phyloP scores from a whole-genome alignment of 2,113 vertebrate genomes.

The Phocoena sinus region DNA sequence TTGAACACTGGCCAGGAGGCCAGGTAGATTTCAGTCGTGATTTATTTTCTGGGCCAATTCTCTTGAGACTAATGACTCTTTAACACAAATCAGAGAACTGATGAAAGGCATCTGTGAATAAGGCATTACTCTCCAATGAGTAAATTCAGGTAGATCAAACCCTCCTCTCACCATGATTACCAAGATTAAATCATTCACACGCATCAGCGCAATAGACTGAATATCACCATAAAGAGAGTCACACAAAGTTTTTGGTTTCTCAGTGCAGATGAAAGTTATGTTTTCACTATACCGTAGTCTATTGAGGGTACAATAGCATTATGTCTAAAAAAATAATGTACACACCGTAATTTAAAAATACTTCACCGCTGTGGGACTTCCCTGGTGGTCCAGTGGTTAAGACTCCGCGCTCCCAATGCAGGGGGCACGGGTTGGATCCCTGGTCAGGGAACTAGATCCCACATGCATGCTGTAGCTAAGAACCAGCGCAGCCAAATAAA shows the following conservation, averaged over 20 bases:
- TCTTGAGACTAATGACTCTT: constrained; percentile 42
- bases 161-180: not conserved
- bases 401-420: no score
- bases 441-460: no score
- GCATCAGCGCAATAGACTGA: not conserved
- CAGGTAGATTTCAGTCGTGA: not conserved
- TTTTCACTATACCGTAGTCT: not conserved
- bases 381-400: no score
- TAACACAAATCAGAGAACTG: constrained; percentile 11
- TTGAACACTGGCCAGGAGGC: not conserved
- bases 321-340: not conserved
- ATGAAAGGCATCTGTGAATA: not conserved
- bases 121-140: not conserved
- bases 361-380: not conserved
- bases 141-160: not conserved
- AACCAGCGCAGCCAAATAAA: no score
- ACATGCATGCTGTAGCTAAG: no score
- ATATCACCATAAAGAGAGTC: not conserved
- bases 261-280: not conserved
- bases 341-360: not conserved
- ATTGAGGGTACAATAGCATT: not conserved
- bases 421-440: no score
- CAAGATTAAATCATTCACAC: not conserved
- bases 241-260: not conserved
- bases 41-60: not conserved